Conservation (phyloP, 1,140 invertebrate genomes). For the Amyelois transitella region DNA sequence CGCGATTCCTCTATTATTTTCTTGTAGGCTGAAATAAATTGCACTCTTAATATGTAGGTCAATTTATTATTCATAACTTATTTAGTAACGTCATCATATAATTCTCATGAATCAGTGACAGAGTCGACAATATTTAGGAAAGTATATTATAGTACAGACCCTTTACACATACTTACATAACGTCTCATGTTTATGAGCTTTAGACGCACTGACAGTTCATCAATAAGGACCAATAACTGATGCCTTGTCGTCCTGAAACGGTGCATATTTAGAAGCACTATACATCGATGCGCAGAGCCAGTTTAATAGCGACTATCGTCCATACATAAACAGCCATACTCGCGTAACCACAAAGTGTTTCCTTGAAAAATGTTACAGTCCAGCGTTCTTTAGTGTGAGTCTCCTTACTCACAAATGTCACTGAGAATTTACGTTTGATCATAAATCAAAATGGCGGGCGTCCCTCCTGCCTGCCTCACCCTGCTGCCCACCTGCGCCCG, state of each 20-base stretch:
- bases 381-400: slow-evolving; percentile 30
- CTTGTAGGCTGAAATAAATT: too few relatives aligned
- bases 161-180: slow-evolving; percentile 15
- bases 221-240: neutral
- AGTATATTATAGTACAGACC: neutral
- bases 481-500: slow-evolving; percentile 53
- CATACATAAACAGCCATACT: slow-evolving; percentile 13
- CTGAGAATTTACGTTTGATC: slow-evolving; percentile 65
- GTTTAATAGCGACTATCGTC: neutral
- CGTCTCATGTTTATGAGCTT: slow-evolving; percentile 21
- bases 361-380: slow-evolving; percentile 52
- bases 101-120: neutral
- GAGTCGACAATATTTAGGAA: neutral
- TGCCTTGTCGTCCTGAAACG: neutral
- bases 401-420: slow-evolving; percentile 67
- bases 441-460: slow-evolving; percentile 70
- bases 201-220: slow-evolving; percentile 11
- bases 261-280: neutral
- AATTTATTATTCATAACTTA: neutral
- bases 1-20: too few relatives aligned
- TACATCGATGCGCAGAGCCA: neutral
- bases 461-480: slow-evolving; percentile 22
- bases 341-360: slow-evolving; percentile 40
- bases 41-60: too few relatives aligned
- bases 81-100: neutral